phyloP scores from a whole-genome alignment of 2,888 invertebrate species.

The Theretra japonica region DNA sequence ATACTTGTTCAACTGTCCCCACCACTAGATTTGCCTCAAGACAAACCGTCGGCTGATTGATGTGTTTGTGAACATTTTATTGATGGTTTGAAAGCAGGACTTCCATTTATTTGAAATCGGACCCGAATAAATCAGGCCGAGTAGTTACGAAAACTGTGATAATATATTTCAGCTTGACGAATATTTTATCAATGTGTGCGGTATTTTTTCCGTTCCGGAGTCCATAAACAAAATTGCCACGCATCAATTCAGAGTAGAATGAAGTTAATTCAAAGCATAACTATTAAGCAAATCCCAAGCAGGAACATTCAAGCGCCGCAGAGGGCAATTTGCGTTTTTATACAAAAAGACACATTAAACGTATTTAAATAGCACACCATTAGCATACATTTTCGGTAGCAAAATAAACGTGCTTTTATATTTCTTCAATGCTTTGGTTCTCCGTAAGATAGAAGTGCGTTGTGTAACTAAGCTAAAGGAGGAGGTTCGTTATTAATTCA shows the following conservation, averaged over 20 bases:
- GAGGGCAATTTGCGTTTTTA: conserved; percentile 6
- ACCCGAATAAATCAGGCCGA: conserved; percentile 66
- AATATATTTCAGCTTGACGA: conserved; percentile 57
- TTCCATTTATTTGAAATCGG: conserved; percentile 65
- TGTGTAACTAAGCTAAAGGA: conserved; percentile 10
- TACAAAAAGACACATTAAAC: background rate
- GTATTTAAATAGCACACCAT: background rate
- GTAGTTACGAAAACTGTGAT: conserved; percentile 66
- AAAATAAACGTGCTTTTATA: background rate
- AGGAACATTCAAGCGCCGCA: conserved; percentile 9
- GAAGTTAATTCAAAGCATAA: background rate
- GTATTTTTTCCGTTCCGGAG: background rate
- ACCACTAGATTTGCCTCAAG: conserved; percentile 46
- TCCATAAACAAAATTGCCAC: background rate
- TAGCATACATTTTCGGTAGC: background rate
- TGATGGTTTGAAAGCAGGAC: conserved; percentile 63
- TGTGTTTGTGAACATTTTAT: conserved; percentile 68
- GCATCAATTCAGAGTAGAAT: background rate
- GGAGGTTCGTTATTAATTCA: conserved; percentile 26
- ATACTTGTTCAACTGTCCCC: conserved; percentile 24
- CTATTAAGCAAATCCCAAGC: background rate
- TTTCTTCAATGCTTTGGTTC: background rate
- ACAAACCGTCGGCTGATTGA: conserved; percentile 50
- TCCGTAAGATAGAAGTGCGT: background rate
- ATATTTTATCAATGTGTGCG: conserved; percentile 21